These are phyloP conservation scores for Ophioderma brevispina DNA, from an alignment of 35 echinoderm and acorn worm genomes.

Conservation along the genomic window DNA sequence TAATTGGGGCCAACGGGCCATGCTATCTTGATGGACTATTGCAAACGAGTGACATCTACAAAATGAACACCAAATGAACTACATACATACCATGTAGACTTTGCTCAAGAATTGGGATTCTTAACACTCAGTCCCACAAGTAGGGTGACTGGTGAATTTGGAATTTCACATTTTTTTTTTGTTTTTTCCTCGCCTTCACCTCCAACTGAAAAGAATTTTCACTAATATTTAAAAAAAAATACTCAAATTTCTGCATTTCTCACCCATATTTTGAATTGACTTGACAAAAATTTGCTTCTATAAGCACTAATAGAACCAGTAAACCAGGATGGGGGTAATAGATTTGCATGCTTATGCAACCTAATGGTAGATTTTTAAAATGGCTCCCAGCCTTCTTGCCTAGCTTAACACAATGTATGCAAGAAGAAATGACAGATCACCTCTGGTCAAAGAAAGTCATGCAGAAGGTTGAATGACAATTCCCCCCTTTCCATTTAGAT, in stretches of 20 bases:
- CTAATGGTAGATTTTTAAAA: slow-evolving; percentile 3
- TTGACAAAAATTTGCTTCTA: background rate
- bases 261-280: background rate
- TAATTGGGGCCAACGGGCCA: too few species aligned
- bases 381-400: background rate
- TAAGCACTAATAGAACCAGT: background rate
- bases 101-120: background rate
- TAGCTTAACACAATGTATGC: background rate
- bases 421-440: background rate
- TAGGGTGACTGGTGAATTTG: background rate
- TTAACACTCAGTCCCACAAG: background rate
- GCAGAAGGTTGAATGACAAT: background rate
- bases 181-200: background rate
- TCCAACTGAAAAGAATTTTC: background rate
- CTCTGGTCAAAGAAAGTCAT: background rate
- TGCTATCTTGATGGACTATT: too few species aligned
- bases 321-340: too few species aligned
- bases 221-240: too few species aligned
- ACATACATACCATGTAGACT: background rate
- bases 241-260: background rate
- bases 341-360: too few species aligned
- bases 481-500: background rate
- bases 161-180: too few species aligned
- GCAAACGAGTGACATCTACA: too few species aligned
- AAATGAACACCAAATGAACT: too few species aligned